Percentiles rank a stretch among this genome's conserved stretches.
phyloP scores from a whole-genome alignment of 2,113 vertebrate species.

The Spea multiplicata region DNA sequence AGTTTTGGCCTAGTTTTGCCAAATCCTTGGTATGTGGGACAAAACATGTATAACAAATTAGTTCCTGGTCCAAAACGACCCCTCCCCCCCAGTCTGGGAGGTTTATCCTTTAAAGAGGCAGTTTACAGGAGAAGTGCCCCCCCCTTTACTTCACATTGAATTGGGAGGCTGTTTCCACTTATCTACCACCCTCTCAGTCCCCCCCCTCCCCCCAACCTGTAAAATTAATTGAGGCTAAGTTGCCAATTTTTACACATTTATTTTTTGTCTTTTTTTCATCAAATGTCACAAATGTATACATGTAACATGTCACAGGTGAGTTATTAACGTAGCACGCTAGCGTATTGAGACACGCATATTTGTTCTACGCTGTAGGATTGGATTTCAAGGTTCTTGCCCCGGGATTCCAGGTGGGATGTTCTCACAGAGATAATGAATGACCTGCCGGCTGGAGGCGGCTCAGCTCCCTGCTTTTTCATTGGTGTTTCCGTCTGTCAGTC shows the following conservation, averaged over 20 bases:
- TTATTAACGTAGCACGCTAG: not conserved
- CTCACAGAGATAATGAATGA: not conserved
- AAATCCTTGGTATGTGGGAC: too few relatives aligned
- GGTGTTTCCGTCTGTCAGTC: not conserved
- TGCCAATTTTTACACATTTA: not conserved
- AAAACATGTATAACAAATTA: too few relatives aligned
- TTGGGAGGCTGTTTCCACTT: too few relatives aligned
- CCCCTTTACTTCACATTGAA: too few relatives aligned
- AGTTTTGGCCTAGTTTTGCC: too few relatives aligned
- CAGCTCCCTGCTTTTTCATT: conserved; percentile 2
- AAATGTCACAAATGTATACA: not conserved
- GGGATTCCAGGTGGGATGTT: conserved; percentile 18
- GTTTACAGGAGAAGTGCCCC: too few relatives aligned
- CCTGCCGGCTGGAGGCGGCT: not conserved
- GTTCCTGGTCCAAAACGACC: too few relatives aligned
- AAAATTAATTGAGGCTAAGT: too few relatives aligned
- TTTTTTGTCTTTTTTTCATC: not conserved
- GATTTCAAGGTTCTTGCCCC: not conserved
- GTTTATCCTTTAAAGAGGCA: too few relatives aligned
- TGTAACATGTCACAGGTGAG: not conserved
- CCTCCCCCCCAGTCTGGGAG: too few relatives aligned
- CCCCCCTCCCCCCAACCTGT: too few relatives aligned
- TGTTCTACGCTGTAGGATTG: conserved; percentile 6
- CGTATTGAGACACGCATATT: conserved; percentile 2
- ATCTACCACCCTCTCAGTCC: too few relatives aligned